phyloP scores from a whole-genome alignment of 2,797 vertebrate species.

The Sphenodon punctatus region DNA sequence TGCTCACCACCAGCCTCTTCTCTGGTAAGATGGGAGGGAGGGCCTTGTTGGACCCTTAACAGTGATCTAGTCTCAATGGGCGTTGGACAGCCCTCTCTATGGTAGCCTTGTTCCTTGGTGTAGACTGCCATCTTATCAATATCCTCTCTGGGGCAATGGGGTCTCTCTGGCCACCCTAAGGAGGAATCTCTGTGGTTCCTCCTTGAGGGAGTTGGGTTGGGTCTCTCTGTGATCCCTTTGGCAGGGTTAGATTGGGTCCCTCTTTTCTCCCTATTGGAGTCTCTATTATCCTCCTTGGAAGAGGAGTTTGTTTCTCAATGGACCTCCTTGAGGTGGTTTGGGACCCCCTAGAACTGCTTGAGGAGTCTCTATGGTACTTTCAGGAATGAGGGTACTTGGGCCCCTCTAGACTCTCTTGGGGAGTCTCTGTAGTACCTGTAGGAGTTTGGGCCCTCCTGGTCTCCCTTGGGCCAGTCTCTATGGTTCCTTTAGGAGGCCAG shows the following conservation, averaged over 20 bases:
- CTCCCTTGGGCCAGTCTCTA: neutral
- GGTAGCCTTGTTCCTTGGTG: too few species aligned
- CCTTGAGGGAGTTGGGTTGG: neutral
- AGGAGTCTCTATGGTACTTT: neutral
- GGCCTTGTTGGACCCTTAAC: too few species aligned
- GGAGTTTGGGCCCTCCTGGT: neutral
- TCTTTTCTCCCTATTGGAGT: neutral
- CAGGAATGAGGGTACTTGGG: neutral
- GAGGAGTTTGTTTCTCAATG: too few species aligned
- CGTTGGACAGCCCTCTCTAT: too few species aligned
- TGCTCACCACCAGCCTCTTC: conserved; percentile 91
- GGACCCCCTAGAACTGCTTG: neutral
- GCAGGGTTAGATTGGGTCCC: too few species aligned
- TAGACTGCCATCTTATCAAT: too few species aligned
- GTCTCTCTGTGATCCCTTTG: too few species aligned
- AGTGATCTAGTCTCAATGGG: too few species aligned
- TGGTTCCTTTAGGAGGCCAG: neutral
- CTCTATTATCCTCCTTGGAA: neutral
- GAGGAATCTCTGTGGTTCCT: neutral
- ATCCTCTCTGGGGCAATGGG: too few species aligned
- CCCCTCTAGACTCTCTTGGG: neutral
- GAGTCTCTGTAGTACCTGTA: neutral
- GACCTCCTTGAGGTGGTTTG: neutral
- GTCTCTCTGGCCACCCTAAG: neutral
- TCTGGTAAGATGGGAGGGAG: conserved; percentile 89